These are phyloP conservation scores for Naja naja DNA, from an alignment of 2,113 vertebrate genomes.

Conservation along the genomic window DNA sequence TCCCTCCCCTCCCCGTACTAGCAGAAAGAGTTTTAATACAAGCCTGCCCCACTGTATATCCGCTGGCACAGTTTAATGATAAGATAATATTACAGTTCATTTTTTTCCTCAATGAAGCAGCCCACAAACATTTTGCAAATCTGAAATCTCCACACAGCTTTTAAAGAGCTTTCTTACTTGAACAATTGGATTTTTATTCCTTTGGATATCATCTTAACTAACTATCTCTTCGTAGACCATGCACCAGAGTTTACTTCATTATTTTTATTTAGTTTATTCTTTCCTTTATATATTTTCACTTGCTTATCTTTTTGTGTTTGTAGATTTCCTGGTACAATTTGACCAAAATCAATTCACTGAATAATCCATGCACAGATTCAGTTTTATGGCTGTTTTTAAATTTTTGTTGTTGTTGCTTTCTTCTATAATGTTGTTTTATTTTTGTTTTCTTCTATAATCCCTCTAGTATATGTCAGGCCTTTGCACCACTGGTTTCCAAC, in stretches of 20 bases:
- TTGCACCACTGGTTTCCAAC: slow-evolving; percentile 66
- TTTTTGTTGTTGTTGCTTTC: neutral
- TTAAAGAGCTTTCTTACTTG: neutral
- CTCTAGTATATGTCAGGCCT: neutral
- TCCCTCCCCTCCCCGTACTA: too few relatives aligned
- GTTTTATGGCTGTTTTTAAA: neutral
- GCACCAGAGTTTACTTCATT: neutral
- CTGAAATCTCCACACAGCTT: neutral
- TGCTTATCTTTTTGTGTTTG: neutral
- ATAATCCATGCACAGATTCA: neutral
- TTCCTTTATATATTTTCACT: neutral
- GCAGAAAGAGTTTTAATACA: neutral
- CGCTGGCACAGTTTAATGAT: neutral
- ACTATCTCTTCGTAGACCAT: neutral
- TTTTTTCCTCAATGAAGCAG: neutral
- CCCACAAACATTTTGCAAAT: neutral
- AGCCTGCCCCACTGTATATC: neutral
- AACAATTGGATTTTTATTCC: neutral
- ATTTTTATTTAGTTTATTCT: neutral
- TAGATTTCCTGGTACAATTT: neutral
- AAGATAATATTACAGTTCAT: neutral
- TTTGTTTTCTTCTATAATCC: neutral
- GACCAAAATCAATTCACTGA: neutral
- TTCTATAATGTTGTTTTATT: neutral
- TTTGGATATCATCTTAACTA: neutral